Evolutionary conservation across 2,797 vertebrate species (phyloP), one percentile per base, ranked within the genome.

Genomic region (Cetoscarus ocellatus): DNA sequence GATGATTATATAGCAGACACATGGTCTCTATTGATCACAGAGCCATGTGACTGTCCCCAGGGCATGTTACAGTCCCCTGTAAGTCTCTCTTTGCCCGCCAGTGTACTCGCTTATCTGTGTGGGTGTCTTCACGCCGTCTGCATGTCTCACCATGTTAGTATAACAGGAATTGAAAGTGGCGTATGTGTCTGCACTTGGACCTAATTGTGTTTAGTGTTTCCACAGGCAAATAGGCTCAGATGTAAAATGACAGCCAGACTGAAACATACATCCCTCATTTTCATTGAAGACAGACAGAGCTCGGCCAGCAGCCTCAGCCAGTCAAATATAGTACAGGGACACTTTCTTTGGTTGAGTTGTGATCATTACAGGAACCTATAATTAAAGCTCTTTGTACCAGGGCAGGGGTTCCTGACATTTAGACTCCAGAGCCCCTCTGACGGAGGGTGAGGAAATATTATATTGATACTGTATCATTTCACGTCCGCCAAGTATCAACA

Each of bases 11-110:
- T 75, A 79, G 82, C 73, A 78, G 77, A 73, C 82, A 82, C 80
- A 52, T 71, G 83, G 75, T 80, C 54, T 65, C 36, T 62, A 88
- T 87, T 60, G 79, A 92, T 91, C 80, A 70, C 47, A 10, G 48
- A 64, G 56, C 75, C 84, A 79, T 83, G 84, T 85, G 79, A 88
- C 65, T 15, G 66, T 84, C 83, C 82, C 79, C 36, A 0, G 68
- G 81, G 76, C 58, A 40, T 58, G 65, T 50, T 19, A n/a, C 5
- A 63, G 74, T 73, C 73, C 67, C 67, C 50, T 57, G 47, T 49
- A 59, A 70, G 77, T 61, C 62, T 70, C 40, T 60, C 8, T 75
- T 44, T 53, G 80, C 75, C 61, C 17, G 44, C 3, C 8, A 70
- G 9, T 53, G 17, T 11, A 36, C 49, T 56, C 51, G 71, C 54